These are phyloP conservation scores for Dipodomys ordii DNA, from an alignment of 2,113 vertebrate genomes.

Conservation along the genomic window DNA sequence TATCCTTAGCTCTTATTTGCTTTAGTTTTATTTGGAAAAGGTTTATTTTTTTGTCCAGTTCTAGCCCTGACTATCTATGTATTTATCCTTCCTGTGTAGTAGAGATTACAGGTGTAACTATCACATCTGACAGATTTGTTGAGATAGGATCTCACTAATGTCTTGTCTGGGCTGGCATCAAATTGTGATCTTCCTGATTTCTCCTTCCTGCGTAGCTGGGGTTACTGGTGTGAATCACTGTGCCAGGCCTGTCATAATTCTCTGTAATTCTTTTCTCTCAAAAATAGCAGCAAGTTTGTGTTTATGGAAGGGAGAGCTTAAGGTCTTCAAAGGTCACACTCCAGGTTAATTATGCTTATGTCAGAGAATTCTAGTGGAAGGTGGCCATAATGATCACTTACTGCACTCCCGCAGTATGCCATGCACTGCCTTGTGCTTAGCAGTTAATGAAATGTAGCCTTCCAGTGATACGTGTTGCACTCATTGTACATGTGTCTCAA, in stretches of 20 bases:
- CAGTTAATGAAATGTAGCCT: not conserved
- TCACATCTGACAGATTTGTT: too few relatives aligned
- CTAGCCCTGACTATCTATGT: too few relatives aligned
- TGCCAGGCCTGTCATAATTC: not conserved
- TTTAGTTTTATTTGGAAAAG: too few relatives aligned
- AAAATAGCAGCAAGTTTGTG: not conserved
- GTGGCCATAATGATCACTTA: not conserved
- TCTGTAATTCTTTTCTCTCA: conserved; percentile 16
- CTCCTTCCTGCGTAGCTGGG: too few relatives aligned
- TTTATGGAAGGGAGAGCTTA: not conserved
- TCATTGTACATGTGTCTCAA: not conserved
- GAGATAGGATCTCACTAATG: too few relatives aligned
- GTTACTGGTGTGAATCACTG: too few relatives aligned
- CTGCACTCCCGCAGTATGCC: not conserved
- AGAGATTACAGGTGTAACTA: too few relatives aligned
- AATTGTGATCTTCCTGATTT: too few relatives aligned
- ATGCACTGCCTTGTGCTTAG: not conserved
- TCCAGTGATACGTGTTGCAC: not conserved
- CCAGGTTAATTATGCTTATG: not conserved
- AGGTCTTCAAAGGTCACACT: not conserved
- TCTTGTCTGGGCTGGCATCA: too few relatives aligned
- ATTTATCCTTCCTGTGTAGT: too few relatives aligned
- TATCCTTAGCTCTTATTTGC: too few relatives aligned
- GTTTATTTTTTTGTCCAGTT: too few relatives aligned
- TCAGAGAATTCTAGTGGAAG: not conserved